These are phyloP conservation scores for Thereva nobilitata DNA, from an alignment of 2,888 invertebrate species.

Conservation along the genomic window DNA sequence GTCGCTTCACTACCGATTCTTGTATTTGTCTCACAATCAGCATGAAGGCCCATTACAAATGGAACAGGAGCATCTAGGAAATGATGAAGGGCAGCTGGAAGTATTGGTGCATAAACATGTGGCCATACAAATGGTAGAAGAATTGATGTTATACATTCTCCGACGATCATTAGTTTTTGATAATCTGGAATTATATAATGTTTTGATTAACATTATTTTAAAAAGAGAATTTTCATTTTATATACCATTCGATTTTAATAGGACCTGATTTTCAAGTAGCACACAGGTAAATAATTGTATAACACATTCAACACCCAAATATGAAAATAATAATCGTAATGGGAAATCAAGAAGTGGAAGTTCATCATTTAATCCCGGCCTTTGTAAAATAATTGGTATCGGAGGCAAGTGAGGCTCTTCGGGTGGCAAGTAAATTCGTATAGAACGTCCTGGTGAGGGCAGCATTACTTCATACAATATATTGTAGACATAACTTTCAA, in stretches of 20 bases:
- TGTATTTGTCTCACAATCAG: conserved; percentile 64
- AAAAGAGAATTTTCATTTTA: background rate
- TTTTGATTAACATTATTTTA: background rate
- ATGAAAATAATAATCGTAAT: conserved; percentile 81
- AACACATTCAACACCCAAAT: conserved; percentile 89
- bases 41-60: conserved; percentile 93
- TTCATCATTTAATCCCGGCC: conserved; percentile 78
- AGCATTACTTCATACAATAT: conserved; percentile 91
- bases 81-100: conserved; percentile 92
- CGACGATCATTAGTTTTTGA: conserved; percentile 93
- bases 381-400: conserved; percentile 70
- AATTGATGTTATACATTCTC: conserved; percentile 88
- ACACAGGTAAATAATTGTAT: conserved; percentile 94
- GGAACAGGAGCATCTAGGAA: conserved; percentile 99
- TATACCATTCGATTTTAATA: conserved; percentile 87
- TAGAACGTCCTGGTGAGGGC: conserved; percentile 86
- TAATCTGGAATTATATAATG: conserved; percentile 69
- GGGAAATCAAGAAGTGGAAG: conserved; percentile 94
- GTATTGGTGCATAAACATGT: conserved; percentile 97
- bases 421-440: conserved; percentile 75
- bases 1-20: conserved; percentile 81
- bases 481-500: conserved; percentile 95
- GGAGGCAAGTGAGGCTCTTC: conserved; percentile 70
- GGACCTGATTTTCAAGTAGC: conserved; percentile 93
- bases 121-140: conserved; percentile 97